Percentiles rank a stretch among this genome's conserved stretches.
Evolutionary conservation across 1,140 invertebrate species (phyloP).

Genomic region (Lasaia peninsularis): DNA sequence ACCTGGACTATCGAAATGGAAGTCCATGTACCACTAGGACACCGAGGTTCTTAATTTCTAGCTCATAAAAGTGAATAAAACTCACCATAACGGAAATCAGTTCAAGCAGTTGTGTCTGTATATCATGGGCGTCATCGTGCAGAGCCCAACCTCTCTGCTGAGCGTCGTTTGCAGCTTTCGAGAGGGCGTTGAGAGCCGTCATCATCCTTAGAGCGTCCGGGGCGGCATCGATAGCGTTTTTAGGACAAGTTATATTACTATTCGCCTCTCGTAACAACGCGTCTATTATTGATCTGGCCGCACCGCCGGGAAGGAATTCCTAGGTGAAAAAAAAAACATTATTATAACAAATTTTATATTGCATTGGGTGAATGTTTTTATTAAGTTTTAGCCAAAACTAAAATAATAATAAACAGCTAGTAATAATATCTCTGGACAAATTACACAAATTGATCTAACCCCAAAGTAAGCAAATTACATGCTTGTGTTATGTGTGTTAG

Average conservation of each 20-base stretch:
- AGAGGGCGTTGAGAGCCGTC: constrained; percentile 88
- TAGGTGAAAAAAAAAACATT: too few species aligned
- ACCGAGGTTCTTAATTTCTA: too few species aligned
- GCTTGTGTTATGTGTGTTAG: too few species aligned
- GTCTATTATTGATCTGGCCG: constrained; percentile 68
- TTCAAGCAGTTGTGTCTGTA: constrained; percentile 89
- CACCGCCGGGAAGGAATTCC: constrained; percentile 68
- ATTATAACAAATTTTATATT: too few species aligned
- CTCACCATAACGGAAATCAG: constrained; percentile 91
- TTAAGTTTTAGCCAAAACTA: too few species aligned
- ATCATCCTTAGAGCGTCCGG: constrained; percentile 89
- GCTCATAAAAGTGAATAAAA: constrained; percentile 7
- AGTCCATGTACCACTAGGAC: too few species aligned
- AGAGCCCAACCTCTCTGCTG: constrained; percentile 96
- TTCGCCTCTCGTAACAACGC: constrained; percentile 65
- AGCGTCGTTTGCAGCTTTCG: constrained; percentile 93
- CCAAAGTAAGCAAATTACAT: too few species aligned
- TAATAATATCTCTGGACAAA: too few species aligned
- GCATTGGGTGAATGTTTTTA: too few species aligned
- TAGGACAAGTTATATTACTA: constrained; percentile 74
- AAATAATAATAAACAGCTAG: too few species aligned
- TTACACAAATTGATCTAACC: too few species aligned
- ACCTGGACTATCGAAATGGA: too few species aligned
- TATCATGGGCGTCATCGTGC: constrained; percentile 93
- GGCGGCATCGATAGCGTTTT: constrained; percentile 82